phyloP scores from a whole-genome alignment of 2,888 invertebrate genomes.

The Mesorhabditis spiculigera region DNA sequence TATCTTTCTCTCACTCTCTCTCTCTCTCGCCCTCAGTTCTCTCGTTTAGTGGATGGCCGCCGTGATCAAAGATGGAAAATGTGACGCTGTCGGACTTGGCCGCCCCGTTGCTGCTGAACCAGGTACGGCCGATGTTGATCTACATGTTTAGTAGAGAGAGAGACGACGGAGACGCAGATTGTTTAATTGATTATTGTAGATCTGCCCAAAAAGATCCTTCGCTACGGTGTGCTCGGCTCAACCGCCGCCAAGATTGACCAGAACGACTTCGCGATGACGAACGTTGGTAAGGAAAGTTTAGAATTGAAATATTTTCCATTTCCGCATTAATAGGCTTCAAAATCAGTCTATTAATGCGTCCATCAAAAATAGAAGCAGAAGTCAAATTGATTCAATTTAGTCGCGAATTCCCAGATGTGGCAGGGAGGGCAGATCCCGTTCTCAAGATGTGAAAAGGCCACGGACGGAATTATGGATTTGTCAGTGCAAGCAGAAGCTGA shows the following conservation, averaged over 20 bases:
- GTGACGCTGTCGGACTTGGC: conserved; percentile 37
- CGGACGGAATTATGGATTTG: conserved; percentile 28
- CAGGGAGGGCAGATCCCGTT: no score
- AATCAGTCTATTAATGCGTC: no score
- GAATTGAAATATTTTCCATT: no score
- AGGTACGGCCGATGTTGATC: conserved; percentile 9
- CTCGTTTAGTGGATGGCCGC: conserved; percentile 21
- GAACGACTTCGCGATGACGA: conserved; percentile 34
- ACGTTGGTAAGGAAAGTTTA: conserved; percentile 21
- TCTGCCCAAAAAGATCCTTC: conserved; percentile 34
- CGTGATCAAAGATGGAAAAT: conserved; percentile 26
- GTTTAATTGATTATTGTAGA: conserved; percentile 11
- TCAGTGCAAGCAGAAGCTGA: conserved; percentile 20
- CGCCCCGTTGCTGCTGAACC: conserved; percentile 40
- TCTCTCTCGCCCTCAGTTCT: no score
- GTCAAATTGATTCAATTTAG: conserved; percentile 8
- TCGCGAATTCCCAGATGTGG: not conserved
- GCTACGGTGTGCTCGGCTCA: conserved; percentile 20
- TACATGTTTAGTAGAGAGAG: no score
- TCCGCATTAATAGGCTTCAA: no score
- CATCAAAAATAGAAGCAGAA: no score
- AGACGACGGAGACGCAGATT: no score
- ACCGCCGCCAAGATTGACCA: conserved; percentile 29
- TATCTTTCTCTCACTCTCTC: no score
- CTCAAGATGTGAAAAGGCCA: no score